A percentile compares a stretch with the other conserved stretches of the same genome.
Conservation (phyloP, 2,113 vertebrate genomes). For the Gavia stellata region DNA sequence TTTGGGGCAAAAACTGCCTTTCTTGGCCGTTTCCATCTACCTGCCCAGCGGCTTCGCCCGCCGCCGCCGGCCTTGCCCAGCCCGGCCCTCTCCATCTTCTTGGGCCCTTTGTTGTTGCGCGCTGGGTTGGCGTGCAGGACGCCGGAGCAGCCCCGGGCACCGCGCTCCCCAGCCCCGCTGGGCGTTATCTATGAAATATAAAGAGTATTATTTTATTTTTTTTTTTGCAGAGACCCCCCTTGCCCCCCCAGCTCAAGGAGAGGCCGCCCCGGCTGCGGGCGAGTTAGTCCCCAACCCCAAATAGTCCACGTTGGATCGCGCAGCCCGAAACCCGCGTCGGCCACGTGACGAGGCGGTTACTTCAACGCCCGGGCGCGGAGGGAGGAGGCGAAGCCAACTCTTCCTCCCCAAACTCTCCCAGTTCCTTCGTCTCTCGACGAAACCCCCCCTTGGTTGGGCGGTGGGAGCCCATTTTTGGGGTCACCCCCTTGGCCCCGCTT, state of each 20-base stretch:
- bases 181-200: accelerated
- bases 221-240: background rate
- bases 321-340: background rate
- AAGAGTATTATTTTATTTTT: background rate
- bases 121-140: background rate
- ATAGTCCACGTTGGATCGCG: background rate
- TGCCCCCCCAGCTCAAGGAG: background rate
- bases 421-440: background rate
- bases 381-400: background rate
- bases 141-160: background rate
- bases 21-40: background rate
- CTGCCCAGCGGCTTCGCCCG: background rate
- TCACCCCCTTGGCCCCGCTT: background rate
- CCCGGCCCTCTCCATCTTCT: background rate
- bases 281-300: background rate
- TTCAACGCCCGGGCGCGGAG: background rate
- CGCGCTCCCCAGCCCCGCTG: background rate
- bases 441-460: accelerated
- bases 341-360: conserved; percentile 7
- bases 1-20: background rate
- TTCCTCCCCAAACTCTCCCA: background rate
- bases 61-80: background rate
- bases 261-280: background rate
- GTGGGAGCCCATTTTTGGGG: background rate
- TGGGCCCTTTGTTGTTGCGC: conserved; percentile 35